Base-by-base conservation (phyloP, 2,797 vertebrate species). In the Crocodylus rhombifer region DNA sequence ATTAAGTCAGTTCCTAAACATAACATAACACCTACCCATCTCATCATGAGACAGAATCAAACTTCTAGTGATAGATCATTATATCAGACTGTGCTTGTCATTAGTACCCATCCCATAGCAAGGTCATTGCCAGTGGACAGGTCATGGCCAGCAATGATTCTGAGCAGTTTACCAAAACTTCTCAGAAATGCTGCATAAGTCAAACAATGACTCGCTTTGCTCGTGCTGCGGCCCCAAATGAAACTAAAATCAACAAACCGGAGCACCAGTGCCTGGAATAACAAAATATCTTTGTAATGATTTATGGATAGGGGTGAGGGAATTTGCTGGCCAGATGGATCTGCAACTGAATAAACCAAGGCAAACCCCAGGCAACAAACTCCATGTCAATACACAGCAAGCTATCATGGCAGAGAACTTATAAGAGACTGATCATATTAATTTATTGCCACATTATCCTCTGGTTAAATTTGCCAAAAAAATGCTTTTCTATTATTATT, bases 161-260 rank as follows among this genome's bases (percentile, higher is more conserved):
- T 56, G 51, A 94, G 77, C 77, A 60, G 85, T 96, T 92, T 82
- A 87, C 80, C 89, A 92, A 20, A 33, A 65, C 78, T 86, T 88
- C 86, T 82, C 76, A 82, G 93, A 96, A 95, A 57, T 92, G 75
- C 91, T 94, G 93, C 94, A 36, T 92, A 96, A 97, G 92, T 87
- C 82, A 94, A 88, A 94, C 60, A 64, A 62, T 91, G 93, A 87
- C 93, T 91, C 90, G 86, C 61, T 95, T 94, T 92, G 21, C 75
- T 94, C 10, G 65, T 91, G 30, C 77, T 63, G 30, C 83, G 71
- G 82, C 80, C 91, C 87, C 85, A 73, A 42, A 93, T 67, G 33
- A 91, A 88, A 82, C 84, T 55, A 91, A 42, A 75, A 82, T 63
- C 71, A 85, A 91, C 86, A 96, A 93, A 91, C 75, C 63, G 77